A percentile compares a stretch with the other conserved stretches of the same genome.
Evolutionary conservation across 2,797 vertebrate genomes (phyloP).

Genomic region (Labroides dimidiatus): DNA sequence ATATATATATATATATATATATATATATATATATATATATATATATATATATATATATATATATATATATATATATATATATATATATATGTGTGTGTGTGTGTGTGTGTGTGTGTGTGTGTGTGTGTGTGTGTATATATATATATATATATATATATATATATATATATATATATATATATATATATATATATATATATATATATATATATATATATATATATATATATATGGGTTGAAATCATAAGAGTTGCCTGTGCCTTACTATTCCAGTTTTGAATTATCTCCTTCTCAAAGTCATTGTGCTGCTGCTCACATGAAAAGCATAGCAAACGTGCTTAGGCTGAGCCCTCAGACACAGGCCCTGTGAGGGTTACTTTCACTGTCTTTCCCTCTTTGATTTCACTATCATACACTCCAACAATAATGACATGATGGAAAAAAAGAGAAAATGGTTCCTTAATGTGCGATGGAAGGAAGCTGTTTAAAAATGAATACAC

Average conservation of each 20-base stretch:
- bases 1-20: conserved; percentile 8
- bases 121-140: too few relatives aligned
- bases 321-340: conserved; percentile 75
- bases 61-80: conserved; percentile 2
- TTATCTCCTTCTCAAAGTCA: conserved; percentile 70
- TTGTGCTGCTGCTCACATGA: conserved; percentile 69
- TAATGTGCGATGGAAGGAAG: conserved; percentile 46
- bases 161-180: too few relatives aligned
- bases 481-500: conserved; percentile 30
- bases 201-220: neutral
- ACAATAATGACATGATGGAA: conserved; percentile 60
- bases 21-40: conserved; percentile 18
- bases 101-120: too few relatives aligned
- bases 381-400: conserved; percentile 60
- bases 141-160: too few relatives aligned
- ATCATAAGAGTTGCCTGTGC: conserved; percentile 35
- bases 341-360: conserved; percentile 72
- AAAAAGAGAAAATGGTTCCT: conserved; percentile 12
- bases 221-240: conserved; percentile 17
- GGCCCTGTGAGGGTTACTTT: conserved; percentile 72
- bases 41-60: conserved; percentile 3
- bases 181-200: too few relatives aligned
- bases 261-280: conserved; percentile 59
- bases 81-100: too few relatives aligned
- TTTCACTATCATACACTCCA: conserved; percentile 53